Base-by-base conservation (phyloP, 2,888 invertebrate species). In the Eristalis pertinax region DNA sequence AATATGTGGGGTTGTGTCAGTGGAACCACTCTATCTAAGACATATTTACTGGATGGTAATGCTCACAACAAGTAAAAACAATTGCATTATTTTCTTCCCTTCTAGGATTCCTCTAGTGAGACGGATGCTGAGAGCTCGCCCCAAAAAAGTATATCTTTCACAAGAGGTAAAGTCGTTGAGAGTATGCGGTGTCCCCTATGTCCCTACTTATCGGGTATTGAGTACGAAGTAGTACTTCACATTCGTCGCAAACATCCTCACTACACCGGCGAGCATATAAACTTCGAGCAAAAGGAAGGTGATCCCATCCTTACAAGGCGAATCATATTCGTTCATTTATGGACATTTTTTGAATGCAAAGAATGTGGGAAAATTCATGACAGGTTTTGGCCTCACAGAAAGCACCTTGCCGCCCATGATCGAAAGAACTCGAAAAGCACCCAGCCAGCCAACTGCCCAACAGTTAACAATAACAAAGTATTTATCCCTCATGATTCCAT, bases 261-360 rank as follows among this genome's bases (percentile, higher is more conserved):
- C 2, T 87, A 87, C 68, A 73, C 58, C 0, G 84, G 87, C 15
- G 87, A 83, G 4, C 43, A 64, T 38, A 43, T 87, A 13, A 79
- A 84, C 29, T 80, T 87, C 50, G 76, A 80, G 15, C 58, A 56
- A 1, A 56, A 58, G 15, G 79, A 80, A 15, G 84, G 73, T 24
- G 84, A 84, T 24, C 26, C 72, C 24, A 19, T n/a, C 1, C 76
- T 84, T 0, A 87, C 87, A 1, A 65, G 79, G 41, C 50, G 83
- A 38, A 84, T 87, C 35, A 68, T 80, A 43, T 84, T 87, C n/a
- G 87, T 75, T 11, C 73, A 79, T 10, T 35, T 87, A 11, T 84
- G 79, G 72, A 84, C 87, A 19, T 87, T 87, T 73, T 87, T 84
- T 13, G 87, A 87, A 19, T 87, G 87, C 73, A 87, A 79, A 56